Evolutionary conservation across 2,113 vertebrate species (phyloP).

Genomic region (Notothenia rossii): DNA sequence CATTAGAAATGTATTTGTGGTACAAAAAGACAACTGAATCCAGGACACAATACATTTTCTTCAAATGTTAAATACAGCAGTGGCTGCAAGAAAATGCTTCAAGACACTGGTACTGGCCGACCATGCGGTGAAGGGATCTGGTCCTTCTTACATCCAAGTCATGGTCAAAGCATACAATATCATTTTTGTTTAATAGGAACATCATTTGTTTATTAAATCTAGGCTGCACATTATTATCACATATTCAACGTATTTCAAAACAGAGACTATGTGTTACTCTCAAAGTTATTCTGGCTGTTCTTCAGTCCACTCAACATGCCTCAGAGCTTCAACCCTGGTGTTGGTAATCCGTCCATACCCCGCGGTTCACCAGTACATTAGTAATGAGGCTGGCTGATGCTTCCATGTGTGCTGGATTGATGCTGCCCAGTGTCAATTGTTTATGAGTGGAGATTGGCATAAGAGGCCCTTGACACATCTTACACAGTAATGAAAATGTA

Average conservation of each 20-base stretch:
- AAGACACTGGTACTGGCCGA: too few relatives aligned
- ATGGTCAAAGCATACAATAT: too few relatives aligned
- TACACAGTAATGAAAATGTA: slow-evolving; percentile 55
- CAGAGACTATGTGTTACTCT: not conserved
- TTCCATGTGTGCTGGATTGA: slow-evolving; percentile 23
- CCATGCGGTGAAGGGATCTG: too few relatives aligned
- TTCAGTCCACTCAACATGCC: not conserved
- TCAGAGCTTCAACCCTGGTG: not conserved
- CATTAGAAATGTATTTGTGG: too few relatives aligned
- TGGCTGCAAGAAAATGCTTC: too few relatives aligned
- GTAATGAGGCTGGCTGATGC: slow-evolving; percentile 31
- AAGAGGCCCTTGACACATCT: slow-evolving; percentile 39
- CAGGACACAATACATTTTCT: too few relatives aligned
- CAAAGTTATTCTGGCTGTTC: not conserved
- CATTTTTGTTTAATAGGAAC: too few relatives aligned
- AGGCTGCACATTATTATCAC: not conserved
- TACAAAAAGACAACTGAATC: too few relatives aligned
- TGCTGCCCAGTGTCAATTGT: slow-evolving; percentile 16
- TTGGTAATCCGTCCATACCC: not conserved
- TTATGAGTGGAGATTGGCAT: slow-evolving; percentile 29
- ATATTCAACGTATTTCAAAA: not conserved
- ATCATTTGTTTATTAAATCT: too few relatives aligned
- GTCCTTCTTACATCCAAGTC: too few relatives aligned
- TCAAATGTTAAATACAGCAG: too few relatives aligned
- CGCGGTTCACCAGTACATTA: not conserved